These are phyloP conservation scores for Nilaparvata lugens DNA, from an alignment of 1,140 invertebrate genomes.

Conservation along the genomic window DNA sequence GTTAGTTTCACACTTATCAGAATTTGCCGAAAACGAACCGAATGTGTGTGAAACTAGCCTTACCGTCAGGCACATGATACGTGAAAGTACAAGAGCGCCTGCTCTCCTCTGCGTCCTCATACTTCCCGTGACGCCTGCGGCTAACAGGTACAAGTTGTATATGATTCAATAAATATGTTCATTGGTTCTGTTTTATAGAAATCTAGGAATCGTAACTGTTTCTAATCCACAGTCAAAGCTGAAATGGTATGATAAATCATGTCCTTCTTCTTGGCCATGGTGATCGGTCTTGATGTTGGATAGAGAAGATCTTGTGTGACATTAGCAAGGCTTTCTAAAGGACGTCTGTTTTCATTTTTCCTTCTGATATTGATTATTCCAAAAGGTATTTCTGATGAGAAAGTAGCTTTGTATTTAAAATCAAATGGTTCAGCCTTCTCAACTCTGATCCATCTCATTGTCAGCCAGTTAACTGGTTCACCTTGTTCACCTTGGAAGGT, in stretches of 20 bases:
- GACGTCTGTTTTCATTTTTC: constrained; percentile 12
- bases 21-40: too few relatives aligned
- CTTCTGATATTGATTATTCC: too few relatives aligned
- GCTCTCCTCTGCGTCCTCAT: constrained; percentile 1
- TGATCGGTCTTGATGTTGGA: constrained; percentile 21
- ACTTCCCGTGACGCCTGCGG: neutral
- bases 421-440: too few relatives aligned
- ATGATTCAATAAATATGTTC: constrained; percentile 9
- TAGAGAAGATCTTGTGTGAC: constrained; percentile 20
- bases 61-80: neutral
- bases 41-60: too few relatives aligned
- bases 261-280: constrained; percentile 21
- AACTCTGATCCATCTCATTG: too few relatives aligned
- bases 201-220: constrained; percentile 9
- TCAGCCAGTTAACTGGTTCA: too few relatives aligned
- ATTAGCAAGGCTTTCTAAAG: constrained; percentile 24
- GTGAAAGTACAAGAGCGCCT: constrained; percentile 12
- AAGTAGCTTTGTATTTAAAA: too few relatives aligned
- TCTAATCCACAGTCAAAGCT: constrained; percentile 1
- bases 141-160: constrained; percentile 9
- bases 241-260: too few relatives aligned
- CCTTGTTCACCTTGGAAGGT: too few relatives aligned
- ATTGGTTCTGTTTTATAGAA: constrained; percentile 11
- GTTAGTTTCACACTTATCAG: too few relatives aligned
- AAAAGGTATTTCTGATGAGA: too few relatives aligned